Conservation (phyloP, 2,888 invertebrate genomes). For the Cryptocephalus moraei region DNA sequence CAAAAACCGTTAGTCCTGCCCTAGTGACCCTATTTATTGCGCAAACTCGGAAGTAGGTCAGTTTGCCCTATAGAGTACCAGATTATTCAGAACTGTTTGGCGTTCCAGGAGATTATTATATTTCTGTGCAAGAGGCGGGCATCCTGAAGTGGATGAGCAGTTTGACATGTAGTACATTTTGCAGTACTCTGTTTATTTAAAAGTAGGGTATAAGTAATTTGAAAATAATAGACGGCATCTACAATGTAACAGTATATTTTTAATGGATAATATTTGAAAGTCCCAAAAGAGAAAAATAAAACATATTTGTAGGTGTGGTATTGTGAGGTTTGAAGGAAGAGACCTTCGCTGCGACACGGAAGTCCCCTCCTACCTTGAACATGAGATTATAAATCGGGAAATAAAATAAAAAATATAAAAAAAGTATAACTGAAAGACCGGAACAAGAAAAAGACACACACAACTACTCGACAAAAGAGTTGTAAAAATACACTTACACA, state of each 20-base stretch:
- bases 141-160: too few relatives aligned
- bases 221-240: too few relatives aligned
- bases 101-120: too few relatives aligned
- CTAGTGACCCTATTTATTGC: too few relatives aligned
- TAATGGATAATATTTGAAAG: constrained; percentile 4
- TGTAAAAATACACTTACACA: constrained; percentile 36
- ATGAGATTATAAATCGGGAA: constrained; percentile 29
- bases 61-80: too few relatives aligned
- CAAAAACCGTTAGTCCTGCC: too few relatives aligned
- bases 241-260: constrained; percentile 3
- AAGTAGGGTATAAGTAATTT: too few relatives aligned
- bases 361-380: constrained; percentile 17
- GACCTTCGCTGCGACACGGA: not conserved
- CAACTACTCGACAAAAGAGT: constrained; percentile 36
- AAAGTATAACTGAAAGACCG: constrained; percentile 1
- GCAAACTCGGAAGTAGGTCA: too few relatives aligned
- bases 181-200: too few relatives aligned
- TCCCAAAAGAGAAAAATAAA: constrained; percentile 19
- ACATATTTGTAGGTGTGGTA: constrained; percentile 34
- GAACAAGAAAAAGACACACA: constrained; percentile 33
- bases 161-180: too few relatives aligned
- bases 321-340: constrained; percentile 27
- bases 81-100: too few relatives aligned
- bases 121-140: too few relatives aligned
- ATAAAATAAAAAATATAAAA: constrained; percentile 21